Evolutionary conservation across 1,140 invertebrate genomes (phyloP).

Genomic region (roundworm (Caenorhabditis elegans)): WBcel235 BX284605.5:7987501-7988000

Average conservation of each 20-base stretch:
- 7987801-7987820: neutral
- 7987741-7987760: conserved; percentile 94
- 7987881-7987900: too few species aligned
- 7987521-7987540: too few species aligned
- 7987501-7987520: too few species aligned
- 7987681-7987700: conserved; percentile 80
- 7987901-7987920: too few species aligned
- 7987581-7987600: conserved; percentile 27
- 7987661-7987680: conserved; percentile 70
- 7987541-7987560: too few species aligned
- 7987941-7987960: too few species aligned
- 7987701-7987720: conserved; percentile 86
- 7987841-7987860: too few species aligned
- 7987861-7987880: too few species aligned
- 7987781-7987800: conserved; percentile 51
- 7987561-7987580: too few species aligned
- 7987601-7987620: conserved; percentile 69
- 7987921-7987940: too few species aligned
- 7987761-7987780: conserved; percentile 80
- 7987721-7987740: conserved; percentile 94
- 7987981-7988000: too few species aligned
- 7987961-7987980: too few species aligned
- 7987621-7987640: conserved; percentile 83
- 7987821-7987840: neutral
- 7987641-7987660: conserved; percentile 73